Base-by-base conservation (phyloP, 2,113 vertebrate species). In the Erinaceus europaeus region DNA sequence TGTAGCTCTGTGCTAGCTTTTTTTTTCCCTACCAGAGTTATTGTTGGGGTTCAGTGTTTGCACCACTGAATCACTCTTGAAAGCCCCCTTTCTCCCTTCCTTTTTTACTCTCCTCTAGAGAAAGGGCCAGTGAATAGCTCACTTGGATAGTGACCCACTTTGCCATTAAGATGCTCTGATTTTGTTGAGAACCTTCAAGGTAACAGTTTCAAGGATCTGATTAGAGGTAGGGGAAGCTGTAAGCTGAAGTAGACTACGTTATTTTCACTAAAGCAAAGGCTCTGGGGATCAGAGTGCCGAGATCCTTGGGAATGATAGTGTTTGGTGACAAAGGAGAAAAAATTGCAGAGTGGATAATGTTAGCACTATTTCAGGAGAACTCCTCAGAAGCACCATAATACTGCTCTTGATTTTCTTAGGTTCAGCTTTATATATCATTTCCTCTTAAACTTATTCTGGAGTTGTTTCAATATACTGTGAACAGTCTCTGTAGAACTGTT, bases 391-490 rank as follows among this genome's bases (percentile, higher is more conserved):
- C n/a, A n/a, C n/a, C n/a, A n/a, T n/a, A n/a, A 34, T 44, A 42
- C 40, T 80, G 15, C n/a, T 89, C n/a, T 67, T 91, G 59, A 64
- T 72, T 76, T 67, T 78, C 71, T 73, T 92, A 7, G 2, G 72
- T 71, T 42, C 50, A 36, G 5, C n/a, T n/a, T 57, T 79, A 55
- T 67, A 13, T 72, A 46, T 46, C 65, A 68, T 86, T 88, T 82
- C 76, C 34, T 73, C n/a, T 88, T 89, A 52, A 46, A 73, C 48
- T 73, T 91, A 84, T n/a, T 34, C 50, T 84, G 65, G 15, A 68
- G 38, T 61, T 68, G 21, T 73, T 57, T 84, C 40, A 77, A 61
- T 17, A 34, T 87, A 21, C 46, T 65, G 8, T 46, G 9, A 78
- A 20, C 27, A 90, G 75, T 34, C 42, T n/a, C 36, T 77, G 15